phyloP scores from a whole-genome alignment of 2,888 invertebrate species.

The Leptinotarsa juncta region DNA sequence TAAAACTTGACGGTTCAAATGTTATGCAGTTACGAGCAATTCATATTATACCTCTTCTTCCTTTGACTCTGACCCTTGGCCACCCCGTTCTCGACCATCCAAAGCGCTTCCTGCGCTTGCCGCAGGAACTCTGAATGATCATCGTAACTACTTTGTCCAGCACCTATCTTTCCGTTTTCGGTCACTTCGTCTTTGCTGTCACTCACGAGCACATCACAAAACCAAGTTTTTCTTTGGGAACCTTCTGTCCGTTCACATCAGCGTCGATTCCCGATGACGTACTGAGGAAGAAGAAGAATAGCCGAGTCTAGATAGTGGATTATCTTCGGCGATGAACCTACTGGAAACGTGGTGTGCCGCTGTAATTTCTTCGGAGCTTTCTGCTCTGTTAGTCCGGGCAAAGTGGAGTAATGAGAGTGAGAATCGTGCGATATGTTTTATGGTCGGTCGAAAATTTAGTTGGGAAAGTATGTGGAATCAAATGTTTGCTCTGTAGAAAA shows the following conservation, averaged over 20 bases:
- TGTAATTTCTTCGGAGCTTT: slow-evolving; percentile 19
- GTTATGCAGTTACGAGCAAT: not conserved
- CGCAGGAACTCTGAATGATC: slow-evolving; percentile 60
- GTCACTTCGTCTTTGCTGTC: not conserved
- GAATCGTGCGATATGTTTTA: not conserved
- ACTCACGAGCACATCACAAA: slow-evolving; percentile 13
- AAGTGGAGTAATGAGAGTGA: slow-evolving; percentile 15
- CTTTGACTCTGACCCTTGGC: slow-evolving; percentile 68
- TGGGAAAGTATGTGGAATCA: not conserved
- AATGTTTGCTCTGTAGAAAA: not conserved
- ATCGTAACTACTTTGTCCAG: slow-evolving; percentile 70
- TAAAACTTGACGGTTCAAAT: not conserved
- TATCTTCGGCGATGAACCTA: slow-evolving; percentile 3
- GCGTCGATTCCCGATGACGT: not conserved
- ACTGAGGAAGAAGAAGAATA: slow-evolving; percentile 11
- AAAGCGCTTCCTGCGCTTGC: slow-evolving; percentile 63
- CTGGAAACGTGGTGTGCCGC: slow-evolving; percentile 17
- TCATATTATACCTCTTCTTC: slow-evolving; percentile 68
- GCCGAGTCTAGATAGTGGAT: not conserved
- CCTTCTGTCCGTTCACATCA: not conserved
- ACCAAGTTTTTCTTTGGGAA: slow-evolving; percentile 1
- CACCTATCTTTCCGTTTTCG: slow-evolving; percentile 67
- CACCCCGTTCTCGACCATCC: slow-evolving; percentile 66
- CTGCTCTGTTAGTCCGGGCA: slow-evolving; percentile 16
- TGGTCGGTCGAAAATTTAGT: not conserved